A percentile compares a stretch with the other conserved stretches of the same genome.
These are phyloP conservation scores for Cloeon dipterum DNA, from an alignment of 2,888 invertebrate species.

Conservation along the genomic window DNA sequence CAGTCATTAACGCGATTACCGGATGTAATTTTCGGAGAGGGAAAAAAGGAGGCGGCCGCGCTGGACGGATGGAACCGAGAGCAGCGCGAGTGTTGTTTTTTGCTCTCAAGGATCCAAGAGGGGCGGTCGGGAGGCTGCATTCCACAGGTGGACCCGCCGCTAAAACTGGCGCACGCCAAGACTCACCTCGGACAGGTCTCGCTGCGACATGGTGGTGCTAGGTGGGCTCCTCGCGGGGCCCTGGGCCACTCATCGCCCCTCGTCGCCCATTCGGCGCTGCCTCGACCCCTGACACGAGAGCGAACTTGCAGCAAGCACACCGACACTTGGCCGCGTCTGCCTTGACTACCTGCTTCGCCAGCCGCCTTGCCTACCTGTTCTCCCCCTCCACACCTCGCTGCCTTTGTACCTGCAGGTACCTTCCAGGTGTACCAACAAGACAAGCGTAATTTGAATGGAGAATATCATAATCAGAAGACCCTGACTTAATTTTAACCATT, in stretches of 20 bases:
- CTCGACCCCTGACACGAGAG: not conserved
- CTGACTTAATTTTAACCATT: too few species aligned
- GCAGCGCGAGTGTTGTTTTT: too few species aligned
- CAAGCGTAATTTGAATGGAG: too few species aligned
- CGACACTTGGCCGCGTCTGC: slow-evolving; percentile 8
- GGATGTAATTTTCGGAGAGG: too few species aligned
- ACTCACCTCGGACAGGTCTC: slow-evolving; percentile 12
- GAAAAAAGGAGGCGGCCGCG: not conserved
- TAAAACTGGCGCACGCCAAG: not conserved
- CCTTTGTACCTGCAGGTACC: too few species aligned
- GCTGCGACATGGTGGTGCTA: slow-evolving; percentile 11
- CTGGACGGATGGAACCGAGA: not conserved
- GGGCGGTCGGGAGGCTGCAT: too few species aligned
- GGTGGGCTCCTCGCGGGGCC: slow-evolving; percentile 1
- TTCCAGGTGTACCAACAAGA: too few species aligned
- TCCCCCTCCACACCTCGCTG: too few species aligned
- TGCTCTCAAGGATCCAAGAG: too few species aligned
- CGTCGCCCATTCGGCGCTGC: not conserved
- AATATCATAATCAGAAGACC: too few species aligned
- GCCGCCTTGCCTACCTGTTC: slow-evolving; percentile 9
- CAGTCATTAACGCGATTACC: too few species aligned
- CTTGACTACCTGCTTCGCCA: slow-evolving; percentile 10
- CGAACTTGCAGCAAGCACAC: not conserved
- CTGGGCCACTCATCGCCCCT: not conserved
- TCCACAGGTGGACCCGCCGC: not conserved